These are phyloP conservation scores for Amyelois transitella DNA, from an alignment of 1,140 invertebrate species.

Conservation along the genomic window DNA sequence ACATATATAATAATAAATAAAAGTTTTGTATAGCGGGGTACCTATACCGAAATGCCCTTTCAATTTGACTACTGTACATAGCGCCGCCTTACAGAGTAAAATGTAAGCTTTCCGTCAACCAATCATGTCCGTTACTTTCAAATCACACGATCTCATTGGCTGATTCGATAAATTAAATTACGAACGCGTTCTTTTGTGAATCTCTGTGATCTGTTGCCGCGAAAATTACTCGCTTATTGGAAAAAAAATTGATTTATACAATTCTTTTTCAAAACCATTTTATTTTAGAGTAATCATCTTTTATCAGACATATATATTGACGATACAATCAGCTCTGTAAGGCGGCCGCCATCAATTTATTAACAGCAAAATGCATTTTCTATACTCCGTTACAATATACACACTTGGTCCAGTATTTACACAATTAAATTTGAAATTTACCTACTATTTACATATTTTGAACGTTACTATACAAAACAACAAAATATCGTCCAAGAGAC, in stretches of 20 bases:
- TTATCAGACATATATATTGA: too few relatives aligned
- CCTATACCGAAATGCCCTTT: conserved; percentile 53
- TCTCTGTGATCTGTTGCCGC: too few relatives aligned
- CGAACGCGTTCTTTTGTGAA: too few relatives aligned
- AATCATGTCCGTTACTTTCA: neutral
- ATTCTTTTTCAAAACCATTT: too few relatives aligned
- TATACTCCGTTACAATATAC: conserved; percentile 22
- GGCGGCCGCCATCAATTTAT: conserved; percentile 1
- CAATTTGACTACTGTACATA: conserved; percentile 50
- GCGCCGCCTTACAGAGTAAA: neutral
- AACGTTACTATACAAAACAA: neutral
- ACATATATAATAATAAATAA: neutral
- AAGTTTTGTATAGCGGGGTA: conserved; percentile 32
- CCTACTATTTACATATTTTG: conserved; percentile 55
- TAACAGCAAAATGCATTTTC: conserved; percentile 32
- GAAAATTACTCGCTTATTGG: too few relatives aligned
- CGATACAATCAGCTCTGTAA: neutral
- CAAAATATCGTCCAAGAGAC: neutral
- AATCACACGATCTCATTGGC: too few relatives aligned
- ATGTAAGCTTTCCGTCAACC: neutral
- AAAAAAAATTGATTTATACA: too few relatives aligned
- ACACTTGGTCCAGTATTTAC: conserved; percentile 67
- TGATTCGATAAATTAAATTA: too few relatives aligned
- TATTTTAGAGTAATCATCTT: too few relatives aligned
- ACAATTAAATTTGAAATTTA: conserved; percentile 51